Base-by-base conservation (phyloP, 2,797 vertebrate genomes). In the Myripristis jacobus region DNA sequence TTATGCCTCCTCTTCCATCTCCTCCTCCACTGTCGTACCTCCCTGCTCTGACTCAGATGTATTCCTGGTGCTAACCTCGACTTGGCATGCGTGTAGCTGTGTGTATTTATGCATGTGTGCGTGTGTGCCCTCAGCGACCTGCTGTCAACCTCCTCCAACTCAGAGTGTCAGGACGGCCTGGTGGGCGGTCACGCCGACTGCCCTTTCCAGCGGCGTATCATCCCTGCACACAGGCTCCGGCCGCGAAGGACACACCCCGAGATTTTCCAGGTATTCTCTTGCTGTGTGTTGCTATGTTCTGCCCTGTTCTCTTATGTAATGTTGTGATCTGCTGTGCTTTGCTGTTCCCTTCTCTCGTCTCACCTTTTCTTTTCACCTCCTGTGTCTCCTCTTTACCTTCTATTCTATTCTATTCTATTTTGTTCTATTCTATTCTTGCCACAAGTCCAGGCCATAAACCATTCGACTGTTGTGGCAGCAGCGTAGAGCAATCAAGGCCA, bases 131-230 rank as follows among this genome's bases (percentile, higher is more conserved):
- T 56, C 83, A 95, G 95, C 80, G 95, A 95, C 86, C 91, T 95
- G 67, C 91, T 95, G 55, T 95, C 94, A 8, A 94, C 94, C 0
- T 95, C 94, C 3, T 95, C 94, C 6, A 95, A 95, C 89, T 95
- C 94, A 0, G 94, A 95, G 88, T 88, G 94, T 73, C 95, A 95
- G 81, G 94, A 94, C 1, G 93, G 85, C 6, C 66, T 91, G 57
- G 92, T n/a, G 0, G 93, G 87, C 0, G 89, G 81, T 56, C 91
- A 92, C 62, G 31, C 88, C 0, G 94, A 95, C 73, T 94, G 93
- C 53, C 94, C 93, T 27, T 95, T 94, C 75, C 94, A 95, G 77
- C 87, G 93, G 2, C 94, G 94, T 60, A 94, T 95, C 82, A 92
- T 94, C 81, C 93, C 94, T 3, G 91, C 92, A 6, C 94, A 94